Evolutionary conservation across 2,113 vertebrate species (phyloP), one percentile per base, ranked within the genome.

Genomic region (Bos javanicus): DNA sequence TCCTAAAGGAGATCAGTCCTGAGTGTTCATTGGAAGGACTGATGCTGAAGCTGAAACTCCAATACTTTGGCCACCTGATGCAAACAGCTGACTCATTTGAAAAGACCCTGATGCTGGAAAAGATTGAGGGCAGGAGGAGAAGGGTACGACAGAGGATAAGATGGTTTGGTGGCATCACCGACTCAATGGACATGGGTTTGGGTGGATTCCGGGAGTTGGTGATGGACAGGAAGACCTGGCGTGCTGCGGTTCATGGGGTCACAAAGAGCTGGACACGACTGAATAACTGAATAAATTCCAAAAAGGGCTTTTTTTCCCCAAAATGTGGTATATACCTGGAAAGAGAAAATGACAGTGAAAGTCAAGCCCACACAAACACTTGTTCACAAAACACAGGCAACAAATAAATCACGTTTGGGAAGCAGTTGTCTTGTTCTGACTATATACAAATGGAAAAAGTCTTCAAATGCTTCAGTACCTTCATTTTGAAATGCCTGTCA

Each of bases 391-490:
- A 96, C 52, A 33, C 52, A 25, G 89, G 43, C 60, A 92, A 94
- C n/a, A 96, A 95, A 94, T 43, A 94, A 87, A 90, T 62, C 92
- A 81, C 28, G 60, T 82, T 46, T 88, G 78, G n/a, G 62, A 87
- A 85, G 43, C 30, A 56, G 28, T 23, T 80, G 84, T 74, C 91
- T 87, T 87, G 9, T 30, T 67, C 48, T 76, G 39, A 89, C 43
- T 90, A 21, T 25, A 50, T 19, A 82, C 64, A 87, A 95, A 97
- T 84, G 78, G 46, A 89, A 60, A 94, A 89, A 88, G n/a, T 85
- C 74, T 97, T 82, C 52, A 21, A 57, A 80, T n/a, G 80, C 48
- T 62, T 50, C 64, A 59, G 0, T 48, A 43, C 54, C n/a, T 90
- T 93, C 60, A 36, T 80, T 92, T 39, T 46, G 15, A 95, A 97